Evolutionary conservation across 1,140 invertebrate species (phyloP), one percentile per base, ranked within the genome.

Genomic region (Zaprionus taronus): DNA sequence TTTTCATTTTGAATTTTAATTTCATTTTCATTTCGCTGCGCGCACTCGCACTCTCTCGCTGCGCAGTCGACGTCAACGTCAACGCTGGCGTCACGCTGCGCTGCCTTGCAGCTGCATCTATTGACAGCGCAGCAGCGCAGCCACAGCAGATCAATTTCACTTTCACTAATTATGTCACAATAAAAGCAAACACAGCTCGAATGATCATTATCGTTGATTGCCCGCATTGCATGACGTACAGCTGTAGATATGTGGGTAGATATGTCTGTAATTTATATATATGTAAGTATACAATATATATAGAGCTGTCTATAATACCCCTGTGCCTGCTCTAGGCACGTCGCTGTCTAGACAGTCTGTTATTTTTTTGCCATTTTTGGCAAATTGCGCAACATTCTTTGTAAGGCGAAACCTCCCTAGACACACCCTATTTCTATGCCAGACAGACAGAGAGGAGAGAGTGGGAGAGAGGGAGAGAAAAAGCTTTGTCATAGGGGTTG

Each of bases 151-250:
- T 84, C 77, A 80, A 72, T 81, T 91, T 91, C 77, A 81, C 86
- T 91, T 91, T 91, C 86, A 85, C 86, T 91, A 90, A 91, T 91
- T 91, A 91, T 91, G 86, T 91, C 86, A 91, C 70, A 76, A 78
- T 68, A 65, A 75, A 80, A 80, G 17, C 55, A 73, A 77, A 72
- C 28, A 60, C 44, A 24, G 56, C 24, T 34, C 31, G 15, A 76
- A 64, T 76, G 61, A 76, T 55, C 61, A 72, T 65, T 66, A 36
- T 17, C 44, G 57, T 44, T 49, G 22, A 53, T 51, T 51, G 65
- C 51, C 38, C 57, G 65, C 47, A 44, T 58, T 44, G 17, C 38
- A 64, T 76, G 73, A 68, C 53, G 64, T 24, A 56, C 9, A 24
- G 12, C 11, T 14, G 47, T 51, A 51, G 22, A 11, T 51, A 14